Base-by-base conservation (phyloP, 2,797 vertebrate genomes). In the Vultur gryphus region DNA sequence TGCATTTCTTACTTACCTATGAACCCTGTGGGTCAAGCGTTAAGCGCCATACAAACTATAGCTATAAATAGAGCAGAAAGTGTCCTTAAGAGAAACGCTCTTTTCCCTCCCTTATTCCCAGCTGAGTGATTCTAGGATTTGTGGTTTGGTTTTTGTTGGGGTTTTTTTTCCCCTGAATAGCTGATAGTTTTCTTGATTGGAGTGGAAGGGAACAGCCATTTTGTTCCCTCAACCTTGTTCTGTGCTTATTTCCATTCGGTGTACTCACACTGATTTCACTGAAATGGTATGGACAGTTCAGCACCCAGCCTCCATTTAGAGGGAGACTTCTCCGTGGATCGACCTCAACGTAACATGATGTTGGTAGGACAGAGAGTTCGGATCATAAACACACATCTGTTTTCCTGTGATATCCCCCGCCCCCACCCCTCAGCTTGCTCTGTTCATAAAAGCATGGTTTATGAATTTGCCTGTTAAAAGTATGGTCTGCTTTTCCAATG, bases 391-490 rank as follows among this genome's bases (percentile, higher is more conserved):
- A 54, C 57, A 75, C 93, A 93, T 97, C 96, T 96, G 89, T 92
- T 96, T 91, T 76, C 61, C 69, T 84, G 46, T 65, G 71, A 87
- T 92, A 62, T 64, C 6, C 70, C 82, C 83, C 4, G 6, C 94
- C 39, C 77, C 70, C 78, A 62, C 13, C 11, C n/a, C 9, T 66
- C 88, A 89, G 72, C 37, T 84, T 81, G 24, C 61, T 93, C 69
- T 86, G 39, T 88, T 95, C 89, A 62, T 87, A 88, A 96, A 96
- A 62, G 6, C 61, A 81, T n/a, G 57, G 65, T 61, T 94, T 93
- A 91, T 84, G 76, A 96, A 96, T 96, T 92, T 93, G 76, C 54
- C 64, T 88, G 82, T 83, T 93, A 80, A 94, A 96, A 97, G 89
- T 80, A 83, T 13, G 52, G 43, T 85, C 94, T 91, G 79, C 62